Evolutionary conservation across 37 sponge, comb jelly and placozoan species (phyloP).

Genomic region (Ianthella basta): DNA sequence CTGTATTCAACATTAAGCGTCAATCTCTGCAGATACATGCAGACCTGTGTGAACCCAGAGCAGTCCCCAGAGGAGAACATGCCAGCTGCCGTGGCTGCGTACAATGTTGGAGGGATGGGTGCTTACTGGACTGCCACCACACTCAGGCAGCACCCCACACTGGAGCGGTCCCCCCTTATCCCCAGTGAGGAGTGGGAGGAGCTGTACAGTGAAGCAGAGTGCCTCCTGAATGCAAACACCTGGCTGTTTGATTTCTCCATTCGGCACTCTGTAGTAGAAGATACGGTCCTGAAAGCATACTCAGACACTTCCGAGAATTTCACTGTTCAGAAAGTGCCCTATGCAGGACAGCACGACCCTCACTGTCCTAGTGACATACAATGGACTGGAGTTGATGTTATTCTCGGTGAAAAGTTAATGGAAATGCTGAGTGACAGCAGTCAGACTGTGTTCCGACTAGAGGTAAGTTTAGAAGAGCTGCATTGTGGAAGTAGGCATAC

Average conservation of each 20-base stretch:
- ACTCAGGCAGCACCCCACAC: slow-evolving; percentile 27
- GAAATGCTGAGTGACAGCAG: slow-evolving; percentile 11
- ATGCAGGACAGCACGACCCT: slow-evolving; percentile 26
- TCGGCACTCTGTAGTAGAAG: slow-evolving; percentile 37
- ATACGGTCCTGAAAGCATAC: slow-evolving; percentile 31
- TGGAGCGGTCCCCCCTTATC: slow-evolving; percentile 34
- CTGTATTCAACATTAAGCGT: too few species aligned
- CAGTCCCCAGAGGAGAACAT: slow-evolving; percentile 45
- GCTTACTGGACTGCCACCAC: slow-evolving; percentile 48
- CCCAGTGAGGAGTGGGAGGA: slow-evolving; percentile 31
- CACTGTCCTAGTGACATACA: slow-evolving; percentile 1
- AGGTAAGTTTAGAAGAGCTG: neutral
- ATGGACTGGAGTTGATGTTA: slow-evolving; percentile 48
- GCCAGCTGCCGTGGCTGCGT: slow-evolving; percentile 46
- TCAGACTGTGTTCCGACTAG: neutral
- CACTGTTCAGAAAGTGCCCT: slow-evolving; percentile 12
- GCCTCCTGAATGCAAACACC: slow-evolving; percentile 25
- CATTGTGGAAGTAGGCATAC: neutral
- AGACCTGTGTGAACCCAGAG: slow-evolving; percentile 40
- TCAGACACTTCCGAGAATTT: neutral
- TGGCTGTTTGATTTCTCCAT: slow-evolving; percentile 51
- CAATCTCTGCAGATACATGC: slow-evolving; percentile 32
- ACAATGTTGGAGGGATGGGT: slow-evolving; percentile 64
- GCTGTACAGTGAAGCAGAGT: slow-evolving; percentile 43
- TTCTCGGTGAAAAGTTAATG: slow-evolving; percentile 49